These are phyloP conservation scores for Orbicella faveolata DNA, from an alignment of 64 coral and sea anemone species.

Conservation along the genomic window DNA sequence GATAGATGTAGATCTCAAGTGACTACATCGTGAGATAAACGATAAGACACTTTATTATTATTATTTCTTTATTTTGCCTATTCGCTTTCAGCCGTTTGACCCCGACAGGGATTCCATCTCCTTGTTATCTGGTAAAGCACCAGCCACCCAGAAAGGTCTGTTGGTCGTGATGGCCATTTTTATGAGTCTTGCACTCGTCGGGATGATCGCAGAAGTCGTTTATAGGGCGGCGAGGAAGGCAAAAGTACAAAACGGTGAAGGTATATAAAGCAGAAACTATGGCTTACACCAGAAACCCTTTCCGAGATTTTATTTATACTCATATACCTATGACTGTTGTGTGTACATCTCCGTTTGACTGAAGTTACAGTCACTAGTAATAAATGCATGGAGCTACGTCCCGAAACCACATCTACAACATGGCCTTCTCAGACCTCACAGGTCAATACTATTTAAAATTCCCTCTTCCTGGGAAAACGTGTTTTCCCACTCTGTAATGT, in stretches of 20 bases:
- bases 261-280: background rate
- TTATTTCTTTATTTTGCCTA: background rate
- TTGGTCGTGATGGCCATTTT: background rate
- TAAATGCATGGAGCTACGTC: no score
- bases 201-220: constrained; percentile 5
- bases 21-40: no score
- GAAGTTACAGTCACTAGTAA: background rate
- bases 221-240: constrained; percentile 4
- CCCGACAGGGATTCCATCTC: background rate
- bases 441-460: no score
- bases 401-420: no score
- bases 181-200: background rate
- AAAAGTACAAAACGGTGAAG: constrained; percentile 8
- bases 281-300: background rate
- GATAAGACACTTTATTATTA: no score
- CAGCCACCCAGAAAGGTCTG: background rate
- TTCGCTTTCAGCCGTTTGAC: constrained; percentile 17
- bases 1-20: no score
- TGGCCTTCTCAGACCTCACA: no score
- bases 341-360: background rate
- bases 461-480: no score
- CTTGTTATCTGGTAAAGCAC: constrained; percentile 35
- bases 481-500: no score
- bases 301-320: no score
- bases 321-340: no score